Conservation (phyloP, 2,888 invertebrate species). For the Molorchus minor region DNA sequence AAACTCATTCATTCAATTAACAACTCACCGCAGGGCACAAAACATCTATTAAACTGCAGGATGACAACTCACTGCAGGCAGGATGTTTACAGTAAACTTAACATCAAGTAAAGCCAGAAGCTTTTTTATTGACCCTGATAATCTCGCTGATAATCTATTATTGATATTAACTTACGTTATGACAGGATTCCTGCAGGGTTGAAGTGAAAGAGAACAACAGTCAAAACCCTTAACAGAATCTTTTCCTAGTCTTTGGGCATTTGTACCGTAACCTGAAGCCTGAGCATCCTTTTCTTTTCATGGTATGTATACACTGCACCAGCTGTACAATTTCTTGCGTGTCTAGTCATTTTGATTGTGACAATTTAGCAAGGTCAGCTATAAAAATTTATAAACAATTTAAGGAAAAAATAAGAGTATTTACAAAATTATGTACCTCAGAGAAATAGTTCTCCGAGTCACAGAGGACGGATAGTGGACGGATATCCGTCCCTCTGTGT, state of each 20-base stretch:
- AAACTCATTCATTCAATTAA: too few species aligned
- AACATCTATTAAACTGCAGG: too few species aligned
- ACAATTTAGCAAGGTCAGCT: not conserved
- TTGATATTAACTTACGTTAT: slow-evolving; percentile 70
- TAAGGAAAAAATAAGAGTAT: not conserved
- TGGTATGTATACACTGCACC: slow-evolving; percentile 98
- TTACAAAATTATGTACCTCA: too few species aligned
- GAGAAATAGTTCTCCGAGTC: too few species aligned
- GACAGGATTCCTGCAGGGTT: slow-evolving; percentile 94
- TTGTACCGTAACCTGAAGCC: slow-evolving; percentile 92
- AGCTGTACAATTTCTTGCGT: slow-evolving; percentile 98
- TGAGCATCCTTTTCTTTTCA: slow-evolving; percentile 95
- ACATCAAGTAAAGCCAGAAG: too few species aligned
- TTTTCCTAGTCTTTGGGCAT: slow-evolving; percentile 87
- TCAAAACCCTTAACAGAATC: slow-evolving; percentile 97
- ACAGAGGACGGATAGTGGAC: too few species aligned
- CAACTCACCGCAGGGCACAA: too few species aligned
- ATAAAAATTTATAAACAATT: not conserved
- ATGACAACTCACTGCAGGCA: too few species aligned
- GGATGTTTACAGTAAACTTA: too few species aligned
- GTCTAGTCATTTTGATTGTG: slow-evolving; percentile 89
- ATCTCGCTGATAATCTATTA: not conserved
- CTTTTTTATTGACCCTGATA: too few species aligned
- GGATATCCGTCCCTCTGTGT: too few species aligned
- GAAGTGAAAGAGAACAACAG: slow-evolving; percentile 95